A percentile compares a stretch with the other conserved stretches of the same genome.
These are phyloP conservation scores for Pseudotriccus pelzelni DNA, from an alignment of 2,797 vertebrate species.

Conservation along the genomic window DNA sequence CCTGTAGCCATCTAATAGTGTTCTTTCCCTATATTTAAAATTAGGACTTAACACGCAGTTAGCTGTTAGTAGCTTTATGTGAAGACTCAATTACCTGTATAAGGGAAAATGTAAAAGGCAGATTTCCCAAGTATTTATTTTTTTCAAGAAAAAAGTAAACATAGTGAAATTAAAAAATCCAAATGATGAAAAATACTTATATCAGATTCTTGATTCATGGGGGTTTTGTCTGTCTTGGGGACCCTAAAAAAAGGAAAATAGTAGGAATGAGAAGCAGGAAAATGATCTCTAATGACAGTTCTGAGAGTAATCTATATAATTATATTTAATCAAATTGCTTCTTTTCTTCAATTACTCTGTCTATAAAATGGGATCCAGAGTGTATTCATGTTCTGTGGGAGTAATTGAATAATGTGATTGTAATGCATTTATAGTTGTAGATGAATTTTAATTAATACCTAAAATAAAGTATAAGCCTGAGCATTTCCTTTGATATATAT, in stretches of 20 bases:
- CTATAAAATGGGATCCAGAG: neutral
- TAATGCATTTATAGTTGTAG: neutral
- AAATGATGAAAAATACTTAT: neutral
- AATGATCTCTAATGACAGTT: neutral
- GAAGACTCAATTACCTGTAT: neutral
- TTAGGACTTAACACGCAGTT: neutral
- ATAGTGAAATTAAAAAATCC: neutral
- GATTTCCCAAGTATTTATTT: neutral
- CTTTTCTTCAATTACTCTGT: neutral
- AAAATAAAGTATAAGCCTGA: neutral
- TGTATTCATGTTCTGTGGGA: neutral
- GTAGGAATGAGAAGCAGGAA: neutral
- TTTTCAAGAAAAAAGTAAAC: neutral
- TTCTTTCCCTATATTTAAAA: neutral
- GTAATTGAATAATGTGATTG: neutral
- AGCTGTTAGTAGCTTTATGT: neutral
- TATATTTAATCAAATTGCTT: neutral
- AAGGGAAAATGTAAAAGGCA: neutral
- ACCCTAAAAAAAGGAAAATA: neutral
- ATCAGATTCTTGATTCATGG: neutral
- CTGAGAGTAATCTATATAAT: neutral
- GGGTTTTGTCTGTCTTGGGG: neutral
- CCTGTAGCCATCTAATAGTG: neutral
- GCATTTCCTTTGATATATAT: neutral
- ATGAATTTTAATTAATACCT: neutral